Evolutionary conservation across 2,888 invertebrate species (phyloP), one percentile per base, ranked within the genome.

Genomic region (Eumacrocentrus americanus): DNA sequence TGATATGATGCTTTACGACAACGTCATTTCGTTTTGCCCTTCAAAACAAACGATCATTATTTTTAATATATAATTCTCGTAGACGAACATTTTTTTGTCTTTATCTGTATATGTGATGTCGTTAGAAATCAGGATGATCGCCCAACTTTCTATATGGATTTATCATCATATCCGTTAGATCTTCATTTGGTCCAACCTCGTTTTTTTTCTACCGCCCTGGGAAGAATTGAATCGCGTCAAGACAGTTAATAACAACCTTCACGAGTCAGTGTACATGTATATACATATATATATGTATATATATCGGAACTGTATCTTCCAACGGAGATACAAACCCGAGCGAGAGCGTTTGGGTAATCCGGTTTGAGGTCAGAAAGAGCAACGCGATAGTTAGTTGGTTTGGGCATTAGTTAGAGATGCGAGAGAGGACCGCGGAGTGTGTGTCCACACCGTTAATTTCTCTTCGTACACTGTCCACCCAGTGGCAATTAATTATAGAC

Each of bases 401-500:
- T 14, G 35, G 37, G 50, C 35, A 38, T 37, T 52, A 52, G 38
- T 22, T 37, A 35, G 35, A 18, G n/a, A 52, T 34, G 50, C 14
- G 18, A 35, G 18, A 29, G 48, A 48, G 9, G 25, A 48, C n/a
- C 6, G 37, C n/a, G 40, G 3, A 52, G 38, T 40, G 14, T 25
- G 25, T 54, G 54, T 54, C 54, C 54, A 34, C 42, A 44, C 54
- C 54, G 54, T 54, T 54, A 54, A 60, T 60, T 60, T 60, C 55
- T 50, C 55, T 60, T 54, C 48, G 18, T 57, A 48, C 38, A 42
- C 37, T 52, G 52, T 52, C 52, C 61, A 53, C 57, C 58, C 62
- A 58, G 55, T 64, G 58, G 56, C 58, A 57, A 62, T 62, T 62
- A 62, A 64, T 64, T 64, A 61, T 54, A 42, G 56, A 57, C 62